Evolutionary conservation across 2,797 vertebrate genomes (phyloP), one percentile per base, ranked within the genome.

Genomic region (Florisuga fusca): DNA sequence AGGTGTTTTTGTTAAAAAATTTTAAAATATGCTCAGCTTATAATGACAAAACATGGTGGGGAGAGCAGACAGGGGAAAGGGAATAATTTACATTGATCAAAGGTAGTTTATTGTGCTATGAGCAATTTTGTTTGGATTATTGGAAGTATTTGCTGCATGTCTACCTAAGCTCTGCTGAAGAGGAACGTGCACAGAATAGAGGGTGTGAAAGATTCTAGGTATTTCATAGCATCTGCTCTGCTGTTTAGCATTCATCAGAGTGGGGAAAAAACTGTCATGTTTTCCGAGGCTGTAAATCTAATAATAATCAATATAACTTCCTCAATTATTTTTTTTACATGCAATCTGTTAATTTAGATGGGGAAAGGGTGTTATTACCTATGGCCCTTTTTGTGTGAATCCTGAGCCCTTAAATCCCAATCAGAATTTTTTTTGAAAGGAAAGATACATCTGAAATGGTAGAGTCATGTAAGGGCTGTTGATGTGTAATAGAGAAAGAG

Each of bases 241-340:
- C 87, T 74, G 43, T 78, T 93, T 64, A 78, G 26, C 66, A 74
- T 78, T 93, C 29, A 38, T 90, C 69, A 86, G 64, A 89, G 76
- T 33, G 34, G 58, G 78, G 53, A 58, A 63, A 50, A 77, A 25
- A 0, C 64, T 76, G 76, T 69, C 69, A 59, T 33, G 34, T 79
- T 95, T 96, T 83, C 72, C 43, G 73, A 89, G 62, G 17, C 77
- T 59, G 23, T 92, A 81, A 85, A 71, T 91, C 83, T 75, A 93
- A 78, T 89, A 53, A 88, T 88, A 80, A 81, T 38, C 73, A 74
- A 45, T 67, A 10, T 61, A 76, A 58, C 26, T 89, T 81, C 91
- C 90, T 86, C 90, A 53, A 66, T 78, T 93, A 38, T 75, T 93
- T 94, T 93, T 93, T 87, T 88, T 72, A 51, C 71, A 91, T 79